Evolutionary conservation across 1,140 invertebrate species (phyloP).

Genomic region (Caenorhabditis inopinata): DNA sequence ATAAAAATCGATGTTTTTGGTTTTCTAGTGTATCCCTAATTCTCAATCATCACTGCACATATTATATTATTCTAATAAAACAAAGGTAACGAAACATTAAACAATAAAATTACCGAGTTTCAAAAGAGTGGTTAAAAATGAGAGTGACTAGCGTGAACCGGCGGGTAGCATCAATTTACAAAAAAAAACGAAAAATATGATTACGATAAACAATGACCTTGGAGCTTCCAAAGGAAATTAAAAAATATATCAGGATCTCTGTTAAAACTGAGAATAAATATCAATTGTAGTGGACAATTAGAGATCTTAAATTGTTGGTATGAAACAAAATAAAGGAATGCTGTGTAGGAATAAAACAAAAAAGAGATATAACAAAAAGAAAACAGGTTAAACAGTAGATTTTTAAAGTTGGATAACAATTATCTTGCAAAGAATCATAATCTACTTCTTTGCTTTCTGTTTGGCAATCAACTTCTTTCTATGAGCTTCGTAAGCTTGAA

Average conservation of each 20-base stretch:
- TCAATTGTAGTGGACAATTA: not conserved
- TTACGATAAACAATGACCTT: slow-evolving; percentile 16
- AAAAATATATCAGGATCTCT: not conserved
- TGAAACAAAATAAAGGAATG: not conserved
- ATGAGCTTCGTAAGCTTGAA: not conserved
- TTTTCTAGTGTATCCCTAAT: no score
- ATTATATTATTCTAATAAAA: no score
- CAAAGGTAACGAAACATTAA: no score
- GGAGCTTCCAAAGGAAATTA: not conserved
- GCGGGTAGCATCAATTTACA: not conserved
- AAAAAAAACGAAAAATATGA: not conserved
- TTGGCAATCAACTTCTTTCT: not conserved
- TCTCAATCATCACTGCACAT: no score
- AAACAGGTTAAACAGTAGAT: not conserved
- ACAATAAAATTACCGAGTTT: not conserved
- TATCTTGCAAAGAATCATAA: no score
- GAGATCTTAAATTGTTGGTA: not conserved
- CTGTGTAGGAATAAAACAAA: not conserved
- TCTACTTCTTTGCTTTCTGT: not conserved
- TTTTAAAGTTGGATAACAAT: not conserved
- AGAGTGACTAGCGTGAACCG: not conserved
- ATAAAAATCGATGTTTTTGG: slow-evolving; percentile 4
- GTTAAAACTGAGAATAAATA: not conserved
- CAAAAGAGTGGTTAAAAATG: not conserved
- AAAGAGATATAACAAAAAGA: not conserved